These are phyloP conservation scores for Elanoides forficatus DNA, from an alignment of 2,113 vertebrate species.

Conservation along the genomic window DNA sequence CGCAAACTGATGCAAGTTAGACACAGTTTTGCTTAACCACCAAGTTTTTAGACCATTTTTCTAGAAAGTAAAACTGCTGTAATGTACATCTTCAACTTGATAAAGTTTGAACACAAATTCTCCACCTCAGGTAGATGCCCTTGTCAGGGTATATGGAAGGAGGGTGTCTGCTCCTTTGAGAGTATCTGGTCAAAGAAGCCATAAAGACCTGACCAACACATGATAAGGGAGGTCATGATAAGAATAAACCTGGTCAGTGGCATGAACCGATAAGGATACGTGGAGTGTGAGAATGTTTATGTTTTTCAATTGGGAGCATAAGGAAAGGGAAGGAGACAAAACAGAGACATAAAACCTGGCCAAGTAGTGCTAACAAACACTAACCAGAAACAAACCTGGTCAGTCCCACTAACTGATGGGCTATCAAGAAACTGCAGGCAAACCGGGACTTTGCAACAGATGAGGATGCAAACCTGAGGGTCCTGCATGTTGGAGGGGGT, in stretches of 20 bases:
- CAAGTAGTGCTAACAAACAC: background rate
- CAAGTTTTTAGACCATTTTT: background rate
- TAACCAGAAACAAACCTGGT: background rate
- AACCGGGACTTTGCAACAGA: background rate
- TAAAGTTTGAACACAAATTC: background rate
- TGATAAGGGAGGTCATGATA: background rate
- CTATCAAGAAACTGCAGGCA: background rate
- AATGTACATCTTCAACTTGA: background rate
- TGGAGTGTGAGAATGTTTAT: background rate
- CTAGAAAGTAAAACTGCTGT: background rate
- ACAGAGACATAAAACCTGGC: background rate
- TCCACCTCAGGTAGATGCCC: background rate
- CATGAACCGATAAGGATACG: background rate
- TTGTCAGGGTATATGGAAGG: background rate
- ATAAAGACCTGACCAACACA: background rate
- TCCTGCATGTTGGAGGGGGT: background rate
- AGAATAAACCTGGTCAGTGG: background rate
- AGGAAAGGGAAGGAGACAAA: background rate
- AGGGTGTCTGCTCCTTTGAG: background rate
- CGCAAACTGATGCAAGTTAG: rapidly evolving
- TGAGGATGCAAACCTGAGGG: background rate
- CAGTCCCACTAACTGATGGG: background rate
- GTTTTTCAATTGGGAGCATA: background rate
- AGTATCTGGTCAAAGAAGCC: background rate
- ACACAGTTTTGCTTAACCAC: background rate